Base-by-base conservation (phyloP, 2,113 vertebrate genomes). In the Enhydra lutris region DNA sequence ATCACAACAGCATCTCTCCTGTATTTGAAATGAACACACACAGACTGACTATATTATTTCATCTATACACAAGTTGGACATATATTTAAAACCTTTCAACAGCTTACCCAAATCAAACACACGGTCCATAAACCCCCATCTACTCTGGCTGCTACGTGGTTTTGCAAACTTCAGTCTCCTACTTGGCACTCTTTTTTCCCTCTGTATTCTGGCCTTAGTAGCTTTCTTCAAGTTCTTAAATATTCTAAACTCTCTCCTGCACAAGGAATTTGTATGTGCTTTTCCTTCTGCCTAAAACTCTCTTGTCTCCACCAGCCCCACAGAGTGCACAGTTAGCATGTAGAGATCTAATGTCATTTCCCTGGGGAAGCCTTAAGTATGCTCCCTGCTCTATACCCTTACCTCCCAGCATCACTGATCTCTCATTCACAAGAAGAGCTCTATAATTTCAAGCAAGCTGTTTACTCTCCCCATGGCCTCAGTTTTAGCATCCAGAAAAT, bases 161-260 rank as follows among this genome's bases (percentile, higher is more conserved):
- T 71, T 82, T 86, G 59, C 73, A 78, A 92, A 57, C 12, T 10
- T 55, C n/a, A 89, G 80, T 74, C 21, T 74, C 17, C 39, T 71
- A 47, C 55, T 5, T 61, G 29, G 6, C 9, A 50, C 20, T 69
- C 23, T 61, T 61, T 13, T 59, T 15, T 6, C 34, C 36, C 17
- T 71, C 34, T 76, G 26, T 21, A 42, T 21, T 26, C 45, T 67
- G 26, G 39, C 31, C 36, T 81, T 42, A 83, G 29, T 4, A 63
- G 45, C 31, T 39, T 81, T 94, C 52, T 89, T 78, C 23, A 57
- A 67, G 78, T 86, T 85, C 92, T 83, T 83, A 78, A 96, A 94
- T 89, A 65, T 73, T 47, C 52, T 5, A 94, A 96, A 76, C 34
- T 73, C 31, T 55, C 24, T 87, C 15, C 67, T 69, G 13, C 39